Evolutionary conservation across 2,797 vertebrate species (phyloP), one percentile per base, ranked within the genome.

Genomic region (Betta splendens): DNA sequence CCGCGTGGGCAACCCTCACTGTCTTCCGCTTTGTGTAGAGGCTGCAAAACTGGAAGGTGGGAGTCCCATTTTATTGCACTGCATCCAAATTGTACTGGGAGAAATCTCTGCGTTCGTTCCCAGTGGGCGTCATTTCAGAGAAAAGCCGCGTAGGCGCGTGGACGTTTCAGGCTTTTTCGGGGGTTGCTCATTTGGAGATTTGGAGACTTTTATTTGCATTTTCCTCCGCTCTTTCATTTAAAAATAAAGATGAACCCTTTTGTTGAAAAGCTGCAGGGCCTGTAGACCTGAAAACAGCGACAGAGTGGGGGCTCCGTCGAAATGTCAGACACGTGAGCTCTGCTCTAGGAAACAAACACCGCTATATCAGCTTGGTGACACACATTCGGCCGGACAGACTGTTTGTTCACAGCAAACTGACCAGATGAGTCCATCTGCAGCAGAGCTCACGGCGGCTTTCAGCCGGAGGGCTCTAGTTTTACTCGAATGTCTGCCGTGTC

Each of bases 331-430:
- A 43, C 36, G 50, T 10, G 46, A 54, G 54, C 23, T 45, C 33
- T 10, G 16, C 43, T 51, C 31, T 16, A 15, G 10, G 22, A 40
- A 28, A 54, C 38, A 55, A 54, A 75, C 63, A 40, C 11, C 31
- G 21, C 36, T 23, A 10, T 64, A 38, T 54, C 72, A 65, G 61
- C 28, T 44, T 57, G 53, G 45, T 59, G 63, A 45, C 68, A 64
- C 9, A 44, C 54, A 71, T 51, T 53, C 3, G 4, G 13, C 22
- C 23, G 45, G 40, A 58, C 20, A 13, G 40, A 17, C 45, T 75
- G 72, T 79, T 79, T 73, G 58, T 62, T 72, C 12, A 3, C 64
- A 50, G 55, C 51, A 69, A 64, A 67, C 63, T 16, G 48, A 53
- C 26, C 31, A 57, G 42, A 53, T 42, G 47, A 59, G 57, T 45